Evolutionary conservation across 2,888 invertebrate genomes (phyloP).

Genomic region (Eurois occulta): DNA sequence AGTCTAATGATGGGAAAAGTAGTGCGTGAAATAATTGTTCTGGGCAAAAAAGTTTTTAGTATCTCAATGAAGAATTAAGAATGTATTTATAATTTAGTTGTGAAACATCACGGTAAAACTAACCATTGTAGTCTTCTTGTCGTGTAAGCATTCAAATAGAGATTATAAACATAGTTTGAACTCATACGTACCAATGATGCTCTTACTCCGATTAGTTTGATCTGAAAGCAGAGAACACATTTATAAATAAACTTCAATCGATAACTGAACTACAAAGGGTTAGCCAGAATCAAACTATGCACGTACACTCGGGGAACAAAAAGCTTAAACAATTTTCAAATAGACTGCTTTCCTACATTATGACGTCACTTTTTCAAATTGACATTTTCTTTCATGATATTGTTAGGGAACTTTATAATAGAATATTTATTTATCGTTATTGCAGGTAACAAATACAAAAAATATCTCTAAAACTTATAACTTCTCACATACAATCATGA

Average conservation of each 20-base stretch:
- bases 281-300: not conserved
- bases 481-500: not conserved
- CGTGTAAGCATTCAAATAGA: no score
- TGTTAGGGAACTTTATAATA: not conserved
- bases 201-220: constrained; percentile 49
- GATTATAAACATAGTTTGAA: constrained; percentile 18
- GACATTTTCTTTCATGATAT: not conserved
- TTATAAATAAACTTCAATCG: constrained; percentile 56
- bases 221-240: constrained; percentile 64
- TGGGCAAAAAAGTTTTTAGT: not conserved
- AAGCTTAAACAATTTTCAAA: not conserved
- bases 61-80: no score
- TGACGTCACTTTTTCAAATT: not conserved
- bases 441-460: not conserved
- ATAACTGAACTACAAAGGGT: constrained; percentile 43
- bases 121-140: no score
- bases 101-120: no score
- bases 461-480: not conserved
- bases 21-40: not conserved
- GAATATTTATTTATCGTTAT: not conserved
- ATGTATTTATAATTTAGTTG: no score
- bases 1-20: constrained; percentile 1
- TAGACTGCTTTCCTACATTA: not conserved
- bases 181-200: constrained; percentile 60
- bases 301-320: not conserved